Evolutionary conservation across 1,140 invertebrate genomes (phyloP).

Genomic region (Trichomalopsis sarcophagae): DNA sequence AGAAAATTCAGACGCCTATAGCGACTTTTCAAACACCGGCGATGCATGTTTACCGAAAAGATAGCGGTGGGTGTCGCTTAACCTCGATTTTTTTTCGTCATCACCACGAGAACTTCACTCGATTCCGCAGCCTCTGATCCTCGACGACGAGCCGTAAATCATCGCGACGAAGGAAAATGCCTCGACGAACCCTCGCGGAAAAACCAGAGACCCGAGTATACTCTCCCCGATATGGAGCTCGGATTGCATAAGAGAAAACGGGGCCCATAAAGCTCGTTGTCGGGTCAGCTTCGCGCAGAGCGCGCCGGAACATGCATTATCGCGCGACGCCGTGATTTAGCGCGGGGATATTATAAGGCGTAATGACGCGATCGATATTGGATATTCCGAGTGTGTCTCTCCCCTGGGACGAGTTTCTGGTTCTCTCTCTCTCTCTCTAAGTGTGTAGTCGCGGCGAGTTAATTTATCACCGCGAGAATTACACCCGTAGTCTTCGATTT

Average conservation of each 20-base stretch:
- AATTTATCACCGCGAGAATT: no score
- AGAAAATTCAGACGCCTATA: no score
- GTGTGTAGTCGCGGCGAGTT: not conserved
- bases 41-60: constrained; percentile 5
- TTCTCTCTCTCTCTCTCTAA: not conserved
- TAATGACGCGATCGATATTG: not conserved
- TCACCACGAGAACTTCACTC: no score
- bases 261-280: not conserved
- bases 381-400: not conserved
- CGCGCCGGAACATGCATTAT: not conserved
- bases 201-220: not conserved
- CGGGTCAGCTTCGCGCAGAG: not conserved
- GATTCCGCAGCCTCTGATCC: no score
- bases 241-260: constrained; percentile 1
- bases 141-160: not conserved
- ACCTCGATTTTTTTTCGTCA: constrained; percentile 9
- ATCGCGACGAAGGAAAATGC: not conserved
- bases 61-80: not conserved
- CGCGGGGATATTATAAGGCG: constrained; percentile 3
- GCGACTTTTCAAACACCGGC: not conserved
- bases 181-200: not conserved
- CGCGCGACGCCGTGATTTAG: not conserved
- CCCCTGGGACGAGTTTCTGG: no score
- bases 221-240: not conserved
- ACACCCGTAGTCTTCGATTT: no score